Evolutionary conservation across 2,113 vertebrate species (phyloP), one percentile per base, ranked within the genome.

Genomic region (Myotis davidii): DNA sequence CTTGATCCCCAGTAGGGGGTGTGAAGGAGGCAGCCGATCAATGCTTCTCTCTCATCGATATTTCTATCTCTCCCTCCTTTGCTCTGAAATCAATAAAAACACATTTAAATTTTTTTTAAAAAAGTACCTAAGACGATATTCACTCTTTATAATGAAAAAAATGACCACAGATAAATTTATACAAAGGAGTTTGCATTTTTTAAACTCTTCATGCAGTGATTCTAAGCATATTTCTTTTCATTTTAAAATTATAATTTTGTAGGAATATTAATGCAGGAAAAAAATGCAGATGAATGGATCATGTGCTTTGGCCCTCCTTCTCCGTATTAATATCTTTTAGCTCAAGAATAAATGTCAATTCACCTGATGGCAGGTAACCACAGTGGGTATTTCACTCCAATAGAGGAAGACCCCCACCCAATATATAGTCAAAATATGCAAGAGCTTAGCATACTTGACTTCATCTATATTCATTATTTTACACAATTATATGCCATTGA

Each of bases 381-480:
- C 2, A 89, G 32, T 1, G 20, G 23, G 45, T 32, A 10, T 54
- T 88, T 78, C 34, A 89, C 1, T 56, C 25, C 9, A 45, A 7
- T n/a, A n/a, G 32, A 78, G 34, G 54, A 23, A 91, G 12, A 72
- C 6, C 32, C 8, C 21, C 45, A 64, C 11, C 21, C 29, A 82
- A 25, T 48, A 72, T 65, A 27, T 45, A 87, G 21, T 48, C 52
- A 81, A 89, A 72, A 29, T 34, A 37, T 65, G 52, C 18, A 85
- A 54, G 12, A 92, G 20, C 21, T 20, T 50, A 70, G 56, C 42
- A 93, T 54, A 90, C 64, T 27, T 90, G 76, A 84, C 54, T 88
- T 91, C 34, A 20, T 17, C 29, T 92, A 93, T 76, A 93, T 85
- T 84, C 23, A 89, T 83, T 89, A 88, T 91, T 91, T 93, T 50